phyloP scores from a whole-genome alignment of 1,140 invertebrate species.

The Venustaconcha ellipsiformis region DNA sequence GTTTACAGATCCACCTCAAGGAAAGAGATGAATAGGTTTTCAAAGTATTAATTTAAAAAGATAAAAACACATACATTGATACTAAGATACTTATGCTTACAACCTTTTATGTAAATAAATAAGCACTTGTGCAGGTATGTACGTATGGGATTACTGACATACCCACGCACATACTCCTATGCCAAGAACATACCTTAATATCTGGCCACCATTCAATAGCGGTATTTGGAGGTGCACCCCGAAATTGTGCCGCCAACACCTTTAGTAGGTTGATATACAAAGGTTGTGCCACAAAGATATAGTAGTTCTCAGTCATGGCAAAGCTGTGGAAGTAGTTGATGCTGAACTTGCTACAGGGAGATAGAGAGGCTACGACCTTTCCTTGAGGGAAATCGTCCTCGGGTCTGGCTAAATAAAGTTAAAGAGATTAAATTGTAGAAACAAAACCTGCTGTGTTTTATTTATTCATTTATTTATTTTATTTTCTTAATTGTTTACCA shows the following conservation, averaged over 20 bases:
- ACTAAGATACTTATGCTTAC: too few species aligned
- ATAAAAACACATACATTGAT: neutral
- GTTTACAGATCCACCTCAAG: too few species aligned
- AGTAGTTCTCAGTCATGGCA: conserved; percentile 86
- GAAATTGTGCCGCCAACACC: conserved; percentile 71
- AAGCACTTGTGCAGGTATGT: conserved; percentile 21
- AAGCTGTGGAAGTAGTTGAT: conserved; percentile 92
- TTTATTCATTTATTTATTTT: too few species aligned
- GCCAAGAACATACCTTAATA: conserved; percentile 71
- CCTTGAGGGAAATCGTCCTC: conserved; percentile 29
- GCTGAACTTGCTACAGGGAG: conserved; percentile 80
- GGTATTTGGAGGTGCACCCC: conserved; percentile 53
- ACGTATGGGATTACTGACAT: too few species aligned
- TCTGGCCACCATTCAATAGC: conserved; percentile 7
- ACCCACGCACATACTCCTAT: too few species aligned
- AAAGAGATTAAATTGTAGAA: neutral
- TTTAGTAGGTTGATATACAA: conserved; percentile 77
- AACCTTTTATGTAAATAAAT: neutral
- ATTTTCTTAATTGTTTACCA: too few species aligned
- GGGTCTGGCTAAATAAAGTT: conserved; percentile 3
- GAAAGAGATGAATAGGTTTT: too few species aligned
- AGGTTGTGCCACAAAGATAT: conserved; percentile 87
- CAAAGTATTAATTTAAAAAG: too few species aligned
- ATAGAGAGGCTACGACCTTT: conserved; percentile 74
- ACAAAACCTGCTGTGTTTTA: too few species aligned